Percentiles rank a stretch among this genome's conserved stretches.
Conservation (phyloP, 2,797 vertebrate species). For the Pterois miles region DNA sequence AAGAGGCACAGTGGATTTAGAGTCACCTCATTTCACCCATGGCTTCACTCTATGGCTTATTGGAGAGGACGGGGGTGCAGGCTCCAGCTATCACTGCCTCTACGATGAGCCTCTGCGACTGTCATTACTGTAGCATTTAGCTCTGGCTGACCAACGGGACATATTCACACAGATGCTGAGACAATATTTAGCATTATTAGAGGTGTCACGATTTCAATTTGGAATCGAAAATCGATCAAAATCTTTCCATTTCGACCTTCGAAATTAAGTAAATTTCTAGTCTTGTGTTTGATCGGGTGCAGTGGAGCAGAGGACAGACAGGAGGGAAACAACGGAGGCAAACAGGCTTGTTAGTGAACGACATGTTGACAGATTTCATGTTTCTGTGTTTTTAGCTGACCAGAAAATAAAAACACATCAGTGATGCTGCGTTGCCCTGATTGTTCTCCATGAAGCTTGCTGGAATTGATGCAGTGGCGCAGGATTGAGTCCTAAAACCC, state of each 20-base stretch:
- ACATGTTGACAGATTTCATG: neutral
- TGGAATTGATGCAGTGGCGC: neutral
- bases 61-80: constrained; percentile 11
- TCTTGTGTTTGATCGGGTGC: no score
- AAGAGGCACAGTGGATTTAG: constrained; percentile 58
- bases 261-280: neutral
- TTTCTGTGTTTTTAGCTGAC: neutral
- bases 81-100: constrained; percentile 22
- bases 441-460: neutral
- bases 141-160: constrained; percentile 30
- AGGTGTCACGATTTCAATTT: neutral
- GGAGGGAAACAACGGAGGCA: no score
- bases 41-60: constrained; percentile 62
- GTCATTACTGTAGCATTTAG: constrained; percentile 41
- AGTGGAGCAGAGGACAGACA: no score
- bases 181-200: neutral
- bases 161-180: constrained; percentile 24
- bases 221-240: neutral
- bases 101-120: constrained; percentile 27
- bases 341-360: no score
- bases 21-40: constrained; percentile 67
- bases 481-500: no score
- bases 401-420: no score
- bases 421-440: no score
- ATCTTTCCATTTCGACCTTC: neutral